These are phyloP conservation scores for Homarus gammarus DNA, from an alignment of 2,888 invertebrate genomes.

Conservation along the genomic window DNA sequence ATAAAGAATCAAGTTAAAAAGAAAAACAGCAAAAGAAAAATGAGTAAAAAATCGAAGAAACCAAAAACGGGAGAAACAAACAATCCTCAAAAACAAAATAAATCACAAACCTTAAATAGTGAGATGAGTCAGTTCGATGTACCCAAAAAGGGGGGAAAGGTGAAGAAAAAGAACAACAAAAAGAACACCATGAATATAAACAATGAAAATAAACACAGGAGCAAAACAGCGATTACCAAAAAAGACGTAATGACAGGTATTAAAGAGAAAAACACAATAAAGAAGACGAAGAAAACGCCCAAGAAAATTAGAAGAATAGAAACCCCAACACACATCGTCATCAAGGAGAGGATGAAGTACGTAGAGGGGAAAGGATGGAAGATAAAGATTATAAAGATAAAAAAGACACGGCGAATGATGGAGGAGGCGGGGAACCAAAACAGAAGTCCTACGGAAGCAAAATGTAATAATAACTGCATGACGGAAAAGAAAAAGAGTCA, in stretches of 20 bases:
- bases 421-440: not conserved
- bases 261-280: not conserved
- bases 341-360: conserved; percentile 41
- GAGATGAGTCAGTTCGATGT: not conserved
- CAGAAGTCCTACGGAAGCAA: not conserved
- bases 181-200: too few relatives aligned
- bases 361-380: conserved; percentile 53
- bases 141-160: not conserved
- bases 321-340: conserved; percentile 45
- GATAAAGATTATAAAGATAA: conserved; percentile 32
- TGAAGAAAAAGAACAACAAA: not conserved
- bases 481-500: not conserved
- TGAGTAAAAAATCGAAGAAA: not conserved
- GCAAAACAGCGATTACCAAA: not conserved
- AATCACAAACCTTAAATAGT: not conserved
- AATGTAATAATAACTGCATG: not conserved
- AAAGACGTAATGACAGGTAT: not conserved
- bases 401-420: conserved; percentile 47
- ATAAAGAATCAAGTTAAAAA: conserved; percentile 15
- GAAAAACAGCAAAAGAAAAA: not conserved
- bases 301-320: conserved; percentile 29
- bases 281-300: conserved; percentile 4
- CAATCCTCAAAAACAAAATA: not conserved
- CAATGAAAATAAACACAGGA: not conserved
- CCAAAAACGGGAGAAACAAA: not conserved